phyloP scores from a whole-genome alignment of 2,113 vertebrate species.

The Cairina moschata region DNA sequence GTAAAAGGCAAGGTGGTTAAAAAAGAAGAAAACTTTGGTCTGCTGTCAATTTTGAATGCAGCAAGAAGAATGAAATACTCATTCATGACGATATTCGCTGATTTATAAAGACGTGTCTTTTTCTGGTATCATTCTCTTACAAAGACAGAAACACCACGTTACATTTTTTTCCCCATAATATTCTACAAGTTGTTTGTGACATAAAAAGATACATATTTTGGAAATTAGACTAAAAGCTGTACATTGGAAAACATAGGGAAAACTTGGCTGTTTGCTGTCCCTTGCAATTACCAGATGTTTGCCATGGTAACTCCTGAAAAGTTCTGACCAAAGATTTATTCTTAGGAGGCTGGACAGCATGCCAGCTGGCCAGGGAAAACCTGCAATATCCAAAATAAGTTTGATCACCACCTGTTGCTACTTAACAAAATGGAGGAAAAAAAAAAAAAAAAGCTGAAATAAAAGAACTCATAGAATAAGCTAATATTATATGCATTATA shows the following conservation, averaged over 20 bases:
- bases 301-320: conserved; percentile 32
- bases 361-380: not conserved
- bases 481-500: not conserved
- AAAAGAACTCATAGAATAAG: not conserved
- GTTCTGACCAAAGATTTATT: conserved; percentile 10
- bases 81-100: not conserved
- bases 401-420: conserved; percentile 35
- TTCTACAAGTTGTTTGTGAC: not conserved
- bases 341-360: conserved; percentile 3
- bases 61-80: not conserved
- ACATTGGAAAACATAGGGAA: conserved; percentile 4
- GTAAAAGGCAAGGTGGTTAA: not conserved
- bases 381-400: conserved; percentile 11
- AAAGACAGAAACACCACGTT: not conserved
- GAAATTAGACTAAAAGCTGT: not conserved
- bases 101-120: not conserved
- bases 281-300: conserved; percentile 60
- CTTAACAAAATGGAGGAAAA: not conserved
- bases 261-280: conserved; percentile 20
- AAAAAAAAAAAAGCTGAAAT: not conserved
- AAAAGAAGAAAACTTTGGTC: not conserved
- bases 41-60: not conserved
- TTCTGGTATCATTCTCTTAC: not conserved
- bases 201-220: conserved; percentile 1
- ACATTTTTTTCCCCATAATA: not conserved